Conservation (phyloP, 2,113 vertebrate species). For the Colaptes auratus region DNA sequence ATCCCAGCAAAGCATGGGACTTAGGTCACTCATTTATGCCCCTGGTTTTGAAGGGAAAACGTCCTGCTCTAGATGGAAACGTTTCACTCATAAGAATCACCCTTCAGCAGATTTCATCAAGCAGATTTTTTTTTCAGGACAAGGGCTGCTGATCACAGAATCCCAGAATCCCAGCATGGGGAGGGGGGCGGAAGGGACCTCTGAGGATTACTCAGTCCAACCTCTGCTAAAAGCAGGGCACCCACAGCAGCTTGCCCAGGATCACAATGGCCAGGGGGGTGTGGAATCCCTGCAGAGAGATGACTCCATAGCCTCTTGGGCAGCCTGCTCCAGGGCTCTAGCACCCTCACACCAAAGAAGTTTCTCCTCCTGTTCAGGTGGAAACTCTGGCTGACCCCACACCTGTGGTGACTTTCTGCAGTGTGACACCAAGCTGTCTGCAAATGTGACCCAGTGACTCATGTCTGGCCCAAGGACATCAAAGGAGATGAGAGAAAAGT, state of each 20-base stretch:
- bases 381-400: neutral
- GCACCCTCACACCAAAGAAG: too few relatives aligned
- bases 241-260: too few relatives aligned
- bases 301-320: too few relatives aligned
- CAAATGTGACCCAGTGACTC: neutral
- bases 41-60: neutral
- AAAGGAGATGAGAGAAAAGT: neutral
- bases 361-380: too few relatives aligned
- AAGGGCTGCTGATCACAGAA: neutral
- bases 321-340: too few relatives aligned
- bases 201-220: too few relatives aligned
- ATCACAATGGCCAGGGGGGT: too few relatives aligned
- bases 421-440: neutral
- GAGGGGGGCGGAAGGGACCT: too few relatives aligned
- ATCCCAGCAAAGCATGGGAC: neutral
- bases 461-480: neutral
- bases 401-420: neutral
- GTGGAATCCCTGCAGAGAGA: too few relatives aligned
- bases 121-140: neutral
- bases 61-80: neutral
- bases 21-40: neutral
- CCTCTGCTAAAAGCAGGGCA: too few relatives aligned
- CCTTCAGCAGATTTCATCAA: neutral
- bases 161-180: too few relatives aligned
- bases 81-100: neutral